These are phyloP conservation scores for Arnoldichthys spilopterus DNA, from an alignment of 2,797 vertebrate species.

Conservation along the genomic window DNA sequence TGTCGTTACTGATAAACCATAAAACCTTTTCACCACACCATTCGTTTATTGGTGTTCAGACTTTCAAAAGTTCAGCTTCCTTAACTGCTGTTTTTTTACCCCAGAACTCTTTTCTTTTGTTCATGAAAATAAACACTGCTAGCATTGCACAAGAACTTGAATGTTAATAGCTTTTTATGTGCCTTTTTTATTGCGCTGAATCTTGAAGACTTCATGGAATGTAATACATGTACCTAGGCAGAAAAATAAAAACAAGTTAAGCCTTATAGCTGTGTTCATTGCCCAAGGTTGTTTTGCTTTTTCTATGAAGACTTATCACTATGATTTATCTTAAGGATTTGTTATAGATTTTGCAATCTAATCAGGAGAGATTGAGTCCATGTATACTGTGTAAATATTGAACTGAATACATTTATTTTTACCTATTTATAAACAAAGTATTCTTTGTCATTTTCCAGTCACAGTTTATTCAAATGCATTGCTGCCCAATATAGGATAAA, in stretches of 20 bases:
- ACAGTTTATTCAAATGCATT: conserved; percentile 1
- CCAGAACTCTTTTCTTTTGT: no score
- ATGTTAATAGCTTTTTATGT: not conserved
- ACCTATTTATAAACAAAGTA: not conserved
- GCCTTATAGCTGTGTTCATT: not conserved
- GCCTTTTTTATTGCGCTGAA: no score
- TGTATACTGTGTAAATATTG: not conserved
- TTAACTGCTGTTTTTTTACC: no score
- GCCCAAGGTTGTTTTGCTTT: not conserved
- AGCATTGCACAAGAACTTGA: not conserved
- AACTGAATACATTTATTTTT: no score
- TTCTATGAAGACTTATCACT: not conserved
- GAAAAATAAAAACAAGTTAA: not conserved
- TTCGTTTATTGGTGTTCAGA: no score
- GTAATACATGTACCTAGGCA: not conserved
- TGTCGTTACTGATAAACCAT: no score
- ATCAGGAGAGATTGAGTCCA: not conserved
- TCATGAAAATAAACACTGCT: not conserved
- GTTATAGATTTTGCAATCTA: not conserved
- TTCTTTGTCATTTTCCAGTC: not conserved
- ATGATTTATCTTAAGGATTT: not conserved
- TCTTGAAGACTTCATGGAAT: no score
- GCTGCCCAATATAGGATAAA: not conserved
- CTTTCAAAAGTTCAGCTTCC: no score
- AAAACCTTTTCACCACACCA: no score